Base-by-base conservation (phyloP, 2,797 vertebrate genomes). In the Amphiprion clarkii region DNA sequence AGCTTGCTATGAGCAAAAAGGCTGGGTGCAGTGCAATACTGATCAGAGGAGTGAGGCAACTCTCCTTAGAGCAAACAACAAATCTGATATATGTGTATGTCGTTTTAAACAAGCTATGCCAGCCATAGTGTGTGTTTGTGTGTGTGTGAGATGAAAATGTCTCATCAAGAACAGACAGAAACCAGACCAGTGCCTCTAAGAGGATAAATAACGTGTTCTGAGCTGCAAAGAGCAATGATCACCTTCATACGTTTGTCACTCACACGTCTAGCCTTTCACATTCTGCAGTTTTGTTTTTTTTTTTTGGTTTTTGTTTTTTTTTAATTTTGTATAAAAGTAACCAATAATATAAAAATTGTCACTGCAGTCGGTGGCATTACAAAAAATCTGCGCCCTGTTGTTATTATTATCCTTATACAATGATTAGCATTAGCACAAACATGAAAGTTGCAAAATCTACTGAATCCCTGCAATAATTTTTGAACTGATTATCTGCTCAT, bases 61-160 rank as follows among this genome's bases (percentile, higher is more conserved):
- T 21, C 49, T 73, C 65, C 40, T 57, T 51, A 52, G 29, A 66
- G 64, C 46, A 64, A 48, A 29, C 49, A 6, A 17, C 40, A 65
- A 16, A 46, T 65, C 13, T 23, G 40, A 71, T 63, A 10, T 25
- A 67, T 59, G 10, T 59, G 19, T 63, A 8, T 59, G 19, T 63
- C 7, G 52, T 51, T 65, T 17, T 44, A 44, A 51, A 69, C 63
- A 69, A 52, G 54, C 13, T 42, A 17, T 42, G 58, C 29, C 48
- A 58, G 61, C 51, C 49, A 48, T 12, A 6, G 31, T 10, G 54
- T 31, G 17, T 29, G 7, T 27, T 2, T 27, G 27, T 29, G 7
- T 27, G 27, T 27, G 27, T 27, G 17, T 29, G 7, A 21, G 40
- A 56, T 69, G 55, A 40, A 54, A 68, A 49, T 29, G 29, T 14